Evolutionary conservation across 2,113 vertebrate species (phyloP).

Genomic region (Nothocercus julius): DNA sequence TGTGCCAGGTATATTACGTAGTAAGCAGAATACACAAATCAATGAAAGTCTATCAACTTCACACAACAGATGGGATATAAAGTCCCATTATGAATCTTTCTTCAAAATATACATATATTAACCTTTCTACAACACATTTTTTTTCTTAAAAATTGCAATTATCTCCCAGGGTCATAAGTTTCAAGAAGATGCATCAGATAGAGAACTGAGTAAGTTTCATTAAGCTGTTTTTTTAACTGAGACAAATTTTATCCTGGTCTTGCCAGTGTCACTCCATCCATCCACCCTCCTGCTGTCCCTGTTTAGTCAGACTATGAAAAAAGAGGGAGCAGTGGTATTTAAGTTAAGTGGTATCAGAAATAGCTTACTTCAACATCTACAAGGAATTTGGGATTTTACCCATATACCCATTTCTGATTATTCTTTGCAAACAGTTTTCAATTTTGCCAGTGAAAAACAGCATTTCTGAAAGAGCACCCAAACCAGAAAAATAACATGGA

Average conservation of each 20-base stretch:
- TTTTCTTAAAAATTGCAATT: not conserved
- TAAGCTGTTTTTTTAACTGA: not conserved
- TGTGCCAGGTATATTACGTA: not conserved
- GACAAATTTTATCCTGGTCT: not conserved
- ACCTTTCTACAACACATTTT: accelerated
- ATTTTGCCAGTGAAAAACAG: not conserved
- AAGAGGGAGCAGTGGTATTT: not conserved
- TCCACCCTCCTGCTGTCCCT: not conserved
- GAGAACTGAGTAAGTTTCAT: not conserved
- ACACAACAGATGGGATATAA: not conserved
- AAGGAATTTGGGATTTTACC: not conserved
- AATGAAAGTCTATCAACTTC: not conserved
- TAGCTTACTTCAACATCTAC: not conserved
- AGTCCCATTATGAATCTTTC: not conserved
- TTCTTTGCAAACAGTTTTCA: not conserved
- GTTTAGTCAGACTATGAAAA: not conserved
- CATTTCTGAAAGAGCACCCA: not conserved
- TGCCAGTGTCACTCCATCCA: not conserved
- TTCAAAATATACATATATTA: not conserved
- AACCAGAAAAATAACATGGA: not conserved
- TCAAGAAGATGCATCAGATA: not conserved
- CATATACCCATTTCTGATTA: not conserved
- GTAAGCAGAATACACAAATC: not conserved
- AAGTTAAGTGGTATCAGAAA: not conserved
- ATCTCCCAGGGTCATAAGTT: not conserved